Evolutionary conservation across 2,113 vertebrate genomes (phyloP), one percentile per base, ranked within the genome.

Genomic region (Crotalus viridis): DNA sequence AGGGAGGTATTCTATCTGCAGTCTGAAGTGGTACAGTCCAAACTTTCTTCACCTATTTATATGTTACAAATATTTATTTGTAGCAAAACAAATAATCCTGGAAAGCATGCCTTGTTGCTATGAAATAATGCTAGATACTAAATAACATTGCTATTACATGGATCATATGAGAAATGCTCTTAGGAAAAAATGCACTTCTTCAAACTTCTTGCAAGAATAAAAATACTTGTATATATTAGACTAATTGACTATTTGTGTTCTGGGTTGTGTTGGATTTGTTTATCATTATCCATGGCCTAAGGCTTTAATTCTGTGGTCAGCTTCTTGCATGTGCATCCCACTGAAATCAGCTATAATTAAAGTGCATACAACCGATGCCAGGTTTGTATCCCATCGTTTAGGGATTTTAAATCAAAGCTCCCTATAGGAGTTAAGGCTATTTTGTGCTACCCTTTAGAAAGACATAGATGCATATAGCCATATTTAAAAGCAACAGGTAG

Each of bases 401-500:
- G 52, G 74, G 74, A 81, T 69, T 87, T 93, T 91, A 89, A 86
- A 91, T 28, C 61, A 55, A 86, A 86, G 21, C 89, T 95, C 57
- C 13, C 94, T 93, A 92, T 69, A 92, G 64, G 39, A 90, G 55
- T 0, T 59, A 91, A 94, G 69, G 89, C 93, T 74, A 94, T 43
- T 55, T 90, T 95, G 95, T 94, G 21, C 89, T 7, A 94, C 93
- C 91, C 87, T 94, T 90, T 74, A 95, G 95, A 95, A 94, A 85
- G 94, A 96, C 97, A 94, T 95, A 90, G 81, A 93, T 94, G 90
- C 95, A 90, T 0, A 0, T 95, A 90, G 92, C 91, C 87, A 33
- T 12, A 94, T 95, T 95, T 97, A 94, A 92, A 94, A 95, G 91
- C 39, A 94, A 64, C 90, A 94, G 94, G 17, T 95, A 96, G 95